phyloP scores from a whole-genome alignment of 2,797 vertebrate genomes.

The Sebastes minor region DNA sequence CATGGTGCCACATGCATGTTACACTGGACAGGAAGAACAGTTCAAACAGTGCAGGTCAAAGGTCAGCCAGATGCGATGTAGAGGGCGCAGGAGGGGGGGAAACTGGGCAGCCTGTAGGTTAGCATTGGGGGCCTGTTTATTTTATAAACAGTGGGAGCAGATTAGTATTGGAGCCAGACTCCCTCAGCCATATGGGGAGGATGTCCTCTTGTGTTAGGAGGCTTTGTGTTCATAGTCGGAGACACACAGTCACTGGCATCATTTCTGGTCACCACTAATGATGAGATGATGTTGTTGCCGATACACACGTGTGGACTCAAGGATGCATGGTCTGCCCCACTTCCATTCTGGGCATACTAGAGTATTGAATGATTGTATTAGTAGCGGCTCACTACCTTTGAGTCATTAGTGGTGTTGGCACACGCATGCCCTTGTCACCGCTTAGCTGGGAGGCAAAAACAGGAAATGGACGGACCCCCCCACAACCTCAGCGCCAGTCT shows the following conservation, averaged over 20 bases:
- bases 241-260: conserved; percentile 57
- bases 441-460: conserved; percentile 68
- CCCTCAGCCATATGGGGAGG: conserved; percentile 76
- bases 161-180: conserved; percentile 76
- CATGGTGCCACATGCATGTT: conserved; percentile 43
- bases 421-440: conserved; percentile 36
- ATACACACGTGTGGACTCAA: conserved; percentile 20
- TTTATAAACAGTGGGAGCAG: conserved; percentile 81
- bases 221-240: conserved; percentile 67
- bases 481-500: conserved; percentile 63
- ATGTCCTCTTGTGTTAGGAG: conserved; percentile 75
- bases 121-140: conserved; percentile 75
- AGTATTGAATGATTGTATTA: conserved; percentile 61
- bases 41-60: conserved; percentile 74
- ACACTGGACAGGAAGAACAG: conserved; percentile 72
- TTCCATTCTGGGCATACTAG: conserved; percentile 63
- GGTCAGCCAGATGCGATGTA: conserved; percentile 77
- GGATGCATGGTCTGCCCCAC: conserved; percentile 42
- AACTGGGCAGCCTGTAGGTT: conserved; percentile 59
- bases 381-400: conserved; percentile 20
- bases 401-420: conserved; percentile 72
- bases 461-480: conserved; percentile 71
- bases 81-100: conserved; percentile 51
- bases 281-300: conserved; percentile 51
- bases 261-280: conserved; percentile 63